Percentiles rank a stretch among this genome's conserved stretches.
Evolutionary conservation across 2,888 invertebrate species (phyloP).

Genomic region (Leucophenga maculata): DNA sequence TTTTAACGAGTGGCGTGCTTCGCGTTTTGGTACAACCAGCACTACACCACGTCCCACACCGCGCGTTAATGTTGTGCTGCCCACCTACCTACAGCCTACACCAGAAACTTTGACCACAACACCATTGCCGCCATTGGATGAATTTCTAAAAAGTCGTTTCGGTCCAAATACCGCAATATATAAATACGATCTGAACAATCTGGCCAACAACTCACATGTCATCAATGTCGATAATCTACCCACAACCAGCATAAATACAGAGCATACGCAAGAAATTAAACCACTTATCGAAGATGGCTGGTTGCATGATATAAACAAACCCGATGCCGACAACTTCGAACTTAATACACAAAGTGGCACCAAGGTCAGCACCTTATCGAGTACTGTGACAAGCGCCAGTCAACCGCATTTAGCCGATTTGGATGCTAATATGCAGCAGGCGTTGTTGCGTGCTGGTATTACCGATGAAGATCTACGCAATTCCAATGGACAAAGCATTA

Average conservation of each 20-base stretch:
- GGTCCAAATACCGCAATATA: not conserved
- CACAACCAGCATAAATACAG: constrained; percentile 29
- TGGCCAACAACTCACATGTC: not conserved
- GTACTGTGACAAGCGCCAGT: not conserved
- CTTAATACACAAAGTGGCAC: constrained; percentile 14
- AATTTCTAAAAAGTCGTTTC: constrained; percentile 42
- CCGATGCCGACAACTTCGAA: constrained; percentile 20
- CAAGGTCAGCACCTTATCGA: constrained; percentile 20
- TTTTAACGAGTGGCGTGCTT: not conserved
- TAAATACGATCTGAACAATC: constrained; percentile 8
- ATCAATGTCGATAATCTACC: constrained; percentile 46
- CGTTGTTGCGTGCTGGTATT: constrained; percentile 50
- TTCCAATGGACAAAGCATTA: constrained; percentile 41
- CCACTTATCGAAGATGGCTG: constrained; percentile 28
- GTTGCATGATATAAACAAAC: constrained; percentile 30
- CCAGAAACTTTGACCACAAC: constrained; percentile 27
- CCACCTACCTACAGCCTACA: constrained; percentile 20
- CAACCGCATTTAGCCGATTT: constrained; percentile 35
- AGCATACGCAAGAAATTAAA: constrained; percentile 1
- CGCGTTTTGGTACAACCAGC: not conserved
- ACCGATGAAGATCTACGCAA: constrained; percentile 47
- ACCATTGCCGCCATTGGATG: constrained; percentile 39
- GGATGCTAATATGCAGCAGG: constrained; percentile 40
- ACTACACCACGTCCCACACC: constrained; percentile 10
- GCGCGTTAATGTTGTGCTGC: not conserved